Percentiles rank a stretch among this genome's conserved stretches.
phyloP scores from a whole-genome alignment of 2,888 invertebrate genomes.

The Chrysina gloriosa region DNA sequence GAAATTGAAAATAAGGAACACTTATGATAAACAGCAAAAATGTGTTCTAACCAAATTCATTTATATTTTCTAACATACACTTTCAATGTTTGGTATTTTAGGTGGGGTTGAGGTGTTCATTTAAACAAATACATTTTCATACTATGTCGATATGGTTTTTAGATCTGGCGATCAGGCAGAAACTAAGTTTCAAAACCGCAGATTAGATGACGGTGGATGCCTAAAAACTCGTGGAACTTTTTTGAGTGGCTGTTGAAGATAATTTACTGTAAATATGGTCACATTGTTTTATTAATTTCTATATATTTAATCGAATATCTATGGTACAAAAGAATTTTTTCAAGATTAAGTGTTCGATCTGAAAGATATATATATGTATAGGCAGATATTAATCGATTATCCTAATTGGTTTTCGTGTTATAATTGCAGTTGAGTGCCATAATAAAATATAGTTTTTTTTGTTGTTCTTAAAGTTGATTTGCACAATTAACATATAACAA shows the following conservation, averaged over 20 bases:
- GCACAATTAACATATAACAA: too few species aligned
- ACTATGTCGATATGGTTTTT: conserved; percentile 12
- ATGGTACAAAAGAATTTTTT: conserved; percentile 13
- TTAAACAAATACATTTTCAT: not conserved
- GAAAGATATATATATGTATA: not conserved
- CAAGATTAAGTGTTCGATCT: not conserved
- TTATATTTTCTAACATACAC: too few species aligned
- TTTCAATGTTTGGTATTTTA: too few species aligned
- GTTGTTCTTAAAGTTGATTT: too few species aligned
- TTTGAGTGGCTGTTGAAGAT: not conserved
- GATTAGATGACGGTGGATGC: not conserved
- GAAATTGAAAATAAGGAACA: not conserved
- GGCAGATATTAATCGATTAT: not conserved
- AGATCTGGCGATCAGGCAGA: conserved; percentile 6
- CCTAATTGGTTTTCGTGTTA: not conserved
- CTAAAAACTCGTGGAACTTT: not conserved
- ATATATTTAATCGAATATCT: conserved; percentile 10
- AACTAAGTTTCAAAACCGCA: not conserved
- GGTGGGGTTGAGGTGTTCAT: not conserved
- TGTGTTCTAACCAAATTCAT: conserved; percentile 1
- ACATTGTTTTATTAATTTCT: not conserved
- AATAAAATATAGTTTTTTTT: not conserved
- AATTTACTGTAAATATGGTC: not conserved
- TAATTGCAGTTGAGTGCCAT: not conserved
- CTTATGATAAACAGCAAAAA: not conserved